Conservation (phyloP, 2,888 invertebrate species). For the Melikaiella ostensackeni region DNA sequence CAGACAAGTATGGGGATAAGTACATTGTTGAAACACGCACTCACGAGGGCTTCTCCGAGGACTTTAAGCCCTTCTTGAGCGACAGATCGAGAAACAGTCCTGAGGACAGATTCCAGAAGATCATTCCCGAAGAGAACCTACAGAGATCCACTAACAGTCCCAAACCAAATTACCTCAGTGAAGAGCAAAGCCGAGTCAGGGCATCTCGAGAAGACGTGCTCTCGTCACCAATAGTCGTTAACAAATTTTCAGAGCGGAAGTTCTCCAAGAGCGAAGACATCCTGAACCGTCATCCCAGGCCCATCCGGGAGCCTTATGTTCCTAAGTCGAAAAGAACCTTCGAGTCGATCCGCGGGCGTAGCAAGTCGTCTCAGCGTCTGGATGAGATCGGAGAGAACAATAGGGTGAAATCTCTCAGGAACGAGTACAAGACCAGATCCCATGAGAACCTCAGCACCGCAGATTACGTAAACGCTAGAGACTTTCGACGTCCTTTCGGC, state of each 20-base stretch:
- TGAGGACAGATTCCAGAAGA: slow-evolving; percentile 61
- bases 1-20: slow-evolving; percentile 73
- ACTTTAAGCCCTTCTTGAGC: slow-evolving; percentile 68
- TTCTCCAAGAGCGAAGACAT: slow-evolving; percentile 71
- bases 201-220: slow-evolving; percentile 54
- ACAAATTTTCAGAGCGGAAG: slow-evolving; percentile 67
- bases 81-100: slow-evolving; percentile 67
- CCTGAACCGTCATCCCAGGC: slow-evolving; percentile 62
- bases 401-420: slow-evolving; percentile 62
- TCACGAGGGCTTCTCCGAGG: slow-evolving; percentile 68
- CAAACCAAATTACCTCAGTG: slow-evolving; percentile 51
- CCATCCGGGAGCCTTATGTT: slow-evolving; percentile 58
- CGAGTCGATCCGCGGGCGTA: slow-evolving; percentile 69
- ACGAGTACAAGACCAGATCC: slow-evolving; percentile 70
- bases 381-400: slow-evolving; percentile 69
- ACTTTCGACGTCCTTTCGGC: slow-evolving; percentile 65
- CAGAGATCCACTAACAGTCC: slow-evolving; percentile 49
- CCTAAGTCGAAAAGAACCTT: slow-evolving; percentile 69
- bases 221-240: slow-evolving; percentile 61
- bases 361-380: slow-evolving; percentile 72
- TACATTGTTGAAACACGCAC: slow-evolving; percentile 72
- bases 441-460: slow-evolving; percentile 70
- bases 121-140: slow-evolving; percentile 35
- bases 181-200: slow-evolving; percentile 48
- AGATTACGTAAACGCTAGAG: slow-evolving; percentile 71